phyloP scores from a whole-genome alignment of 2,888 invertebrate species.

The Acleris laterana region DNA sequence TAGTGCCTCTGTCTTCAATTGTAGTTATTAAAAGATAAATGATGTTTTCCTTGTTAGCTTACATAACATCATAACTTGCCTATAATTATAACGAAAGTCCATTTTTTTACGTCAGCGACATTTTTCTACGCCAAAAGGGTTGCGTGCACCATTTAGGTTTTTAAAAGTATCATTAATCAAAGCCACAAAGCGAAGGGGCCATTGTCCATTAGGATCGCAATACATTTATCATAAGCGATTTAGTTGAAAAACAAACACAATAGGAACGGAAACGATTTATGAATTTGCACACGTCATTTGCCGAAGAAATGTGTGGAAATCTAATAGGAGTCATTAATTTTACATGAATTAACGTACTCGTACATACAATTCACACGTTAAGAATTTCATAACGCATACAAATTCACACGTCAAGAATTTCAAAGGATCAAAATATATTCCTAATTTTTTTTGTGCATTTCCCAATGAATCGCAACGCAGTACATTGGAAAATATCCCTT shows the following conservation, averaged over 20 bases:
- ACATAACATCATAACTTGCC: constrained; percentile 16
- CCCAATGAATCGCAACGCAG: too few species aligned
- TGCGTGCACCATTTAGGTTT: constrained; percentile 46
- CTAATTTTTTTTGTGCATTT: too few species aligned
- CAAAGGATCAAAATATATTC: too few species aligned
- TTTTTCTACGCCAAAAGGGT: constrained; percentile 38
- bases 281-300: constrained; percentile 63
- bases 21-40: too few species aligned
- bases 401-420: too few species aligned
- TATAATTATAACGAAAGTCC: constrained; percentile 19
- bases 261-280: constrained; percentile 56
- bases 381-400: too few species aligned
- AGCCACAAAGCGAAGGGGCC: constrained; percentile 47
- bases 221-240: constrained; percentile 73
- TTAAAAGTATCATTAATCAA: constrained; percentile 58
- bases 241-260: constrained; percentile 48
- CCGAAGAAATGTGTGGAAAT: constrained; percentile 29
- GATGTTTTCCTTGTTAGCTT: too few species aligned
- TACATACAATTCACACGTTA: too few species aligned
- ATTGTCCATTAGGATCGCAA: constrained; percentile 58
- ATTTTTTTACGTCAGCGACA: constrained; percentile 34
- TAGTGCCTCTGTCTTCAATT: too few species aligned
- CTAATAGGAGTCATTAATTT: not conserved
- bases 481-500: too few species aligned
- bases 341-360: too few species aligned